Evolutionary conservation across 2,113 vertebrate species (phyloP).

Genomic region (Phocoena sinus): DNA sequence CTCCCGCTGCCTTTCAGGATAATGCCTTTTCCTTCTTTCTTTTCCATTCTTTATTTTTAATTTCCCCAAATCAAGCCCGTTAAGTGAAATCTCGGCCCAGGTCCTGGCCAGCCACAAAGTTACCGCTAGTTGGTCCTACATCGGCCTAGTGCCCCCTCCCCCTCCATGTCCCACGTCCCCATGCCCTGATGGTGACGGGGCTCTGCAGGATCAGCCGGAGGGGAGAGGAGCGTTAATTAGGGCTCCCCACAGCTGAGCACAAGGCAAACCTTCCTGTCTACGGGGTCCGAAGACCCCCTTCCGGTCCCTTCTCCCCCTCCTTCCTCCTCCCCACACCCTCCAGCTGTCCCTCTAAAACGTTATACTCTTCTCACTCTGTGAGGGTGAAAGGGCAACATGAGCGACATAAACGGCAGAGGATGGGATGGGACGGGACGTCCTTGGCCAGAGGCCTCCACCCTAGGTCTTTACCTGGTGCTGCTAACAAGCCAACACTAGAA

Average conservation of each 20-base stretch:
- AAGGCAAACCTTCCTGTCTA: not conserved
- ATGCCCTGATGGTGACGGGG: not conserved
- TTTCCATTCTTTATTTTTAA: not conserved
- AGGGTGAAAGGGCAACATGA: not conserved
- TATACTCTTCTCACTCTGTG: not conserved
- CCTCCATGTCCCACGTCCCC: not conserved
- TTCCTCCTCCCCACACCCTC: not conserved
- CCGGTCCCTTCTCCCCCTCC: not conserved
- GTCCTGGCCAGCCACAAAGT: not conserved
- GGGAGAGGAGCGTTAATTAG: not conserved
- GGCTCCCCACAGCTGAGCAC: not conserved
- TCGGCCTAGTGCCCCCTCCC: too few species aligned
- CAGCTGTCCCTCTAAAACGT: not conserved
- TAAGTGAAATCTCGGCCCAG: not conserved
- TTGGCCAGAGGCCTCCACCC: not conserved
- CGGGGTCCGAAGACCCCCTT: not conserved
- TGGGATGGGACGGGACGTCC: not conserved
- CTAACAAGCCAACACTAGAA: not conserved
- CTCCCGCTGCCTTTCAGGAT: not conserved
- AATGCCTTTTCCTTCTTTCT: not conserved
- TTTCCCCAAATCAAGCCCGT: not conserved
- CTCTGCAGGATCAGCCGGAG: not conserved
- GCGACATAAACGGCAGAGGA: not conserved
- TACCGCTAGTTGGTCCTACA: not conserved
- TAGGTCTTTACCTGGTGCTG: constrained; percentile 4